Evolutionary conservation across 2,888 invertebrate species (phyloP).

Genomic region (Troides helena): DNA sequence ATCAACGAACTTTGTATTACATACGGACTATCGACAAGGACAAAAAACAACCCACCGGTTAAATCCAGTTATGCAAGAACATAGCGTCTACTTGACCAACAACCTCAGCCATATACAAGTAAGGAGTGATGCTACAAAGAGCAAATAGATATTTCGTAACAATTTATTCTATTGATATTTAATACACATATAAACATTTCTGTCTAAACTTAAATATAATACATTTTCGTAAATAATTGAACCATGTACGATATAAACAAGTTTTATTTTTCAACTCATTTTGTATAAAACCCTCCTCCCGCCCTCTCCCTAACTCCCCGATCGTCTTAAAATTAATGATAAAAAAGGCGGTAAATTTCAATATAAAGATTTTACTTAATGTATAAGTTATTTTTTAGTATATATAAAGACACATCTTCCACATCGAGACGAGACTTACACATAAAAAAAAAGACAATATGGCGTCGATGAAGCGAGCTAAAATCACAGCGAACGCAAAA

Average conservation of each 20-base stretch:
- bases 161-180: too few species aligned
- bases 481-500: not conserved
- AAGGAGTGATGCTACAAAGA: too few species aligned
- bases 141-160: too few species aligned
- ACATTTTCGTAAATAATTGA: not conserved
- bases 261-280: not conserved
- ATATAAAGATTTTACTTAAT: constrained; percentile 5
- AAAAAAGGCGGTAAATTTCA: constrained; percentile 20
- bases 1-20: too few species aligned
- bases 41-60: too few species aligned
- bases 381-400: not conserved
- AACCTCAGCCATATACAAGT: too few species aligned
- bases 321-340: constrained; percentile 2
- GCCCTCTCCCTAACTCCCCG: too few species aligned
- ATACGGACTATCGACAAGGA: too few species aligned
- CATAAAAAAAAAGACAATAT: not conserved
- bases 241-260: not conserved
- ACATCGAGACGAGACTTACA: not conserved
- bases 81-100: too few species aligned
- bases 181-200: too few species aligned
- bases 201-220: too few species aligned
- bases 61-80: too few species aligned
- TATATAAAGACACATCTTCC: constrained; percentile 13
- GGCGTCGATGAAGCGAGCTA: not conserved
- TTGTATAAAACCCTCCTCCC: not conserved